These are phyloP conservation scores for Mamestra brassicae DNA, from an alignment of 2,888 invertebrate species.

Conservation along the genomic window DNA sequence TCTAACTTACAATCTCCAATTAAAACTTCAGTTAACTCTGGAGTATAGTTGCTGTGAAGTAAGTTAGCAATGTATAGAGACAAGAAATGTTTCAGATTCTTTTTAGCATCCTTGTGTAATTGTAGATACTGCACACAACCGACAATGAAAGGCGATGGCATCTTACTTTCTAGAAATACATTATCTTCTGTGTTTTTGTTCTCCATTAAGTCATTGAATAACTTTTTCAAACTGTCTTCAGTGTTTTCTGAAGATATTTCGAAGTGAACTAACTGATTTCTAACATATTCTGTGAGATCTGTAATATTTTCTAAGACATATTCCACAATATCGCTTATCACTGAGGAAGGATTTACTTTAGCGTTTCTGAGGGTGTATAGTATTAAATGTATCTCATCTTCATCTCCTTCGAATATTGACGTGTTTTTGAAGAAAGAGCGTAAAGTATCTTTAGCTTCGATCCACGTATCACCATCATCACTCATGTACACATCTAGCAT, in stretches of 20 bases:
- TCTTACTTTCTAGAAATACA: conserved; percentile 83
- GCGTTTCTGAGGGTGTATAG: conserved; percentile 88
- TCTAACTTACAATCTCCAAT: conserved; percentile 87
- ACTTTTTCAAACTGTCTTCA: conserved; percentile 77
- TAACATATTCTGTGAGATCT: conserved; percentile 78
- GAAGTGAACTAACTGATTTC: conserved; percentile 82
- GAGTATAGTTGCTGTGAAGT: conserved; percentile 91
- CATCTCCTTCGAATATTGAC: conserved; percentile 92
- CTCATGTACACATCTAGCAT: conserved; percentile 90
- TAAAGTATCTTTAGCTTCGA: conserved; percentile 90
- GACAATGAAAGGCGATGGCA: conserved; percentile 85
- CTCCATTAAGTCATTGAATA: conserved; percentile 85
- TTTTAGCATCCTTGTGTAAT: conserved; percentile 79
- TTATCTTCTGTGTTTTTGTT: conserved; percentile 78
- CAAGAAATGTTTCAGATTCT: conserved; percentile 82
- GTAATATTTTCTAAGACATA: conserved; percentile 80
- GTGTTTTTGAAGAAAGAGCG: conserved; percentile 91
- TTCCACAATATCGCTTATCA: conserved; percentile 83
- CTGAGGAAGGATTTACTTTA: conserved; percentile 77
- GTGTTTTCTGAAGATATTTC: conserved; percentile 81
- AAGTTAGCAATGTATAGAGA: conserved; percentile 89
- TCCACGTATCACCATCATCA: conserved; percentile 80
- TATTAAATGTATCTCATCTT: conserved; percentile 93
- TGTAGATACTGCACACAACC: conserved; percentile 84
- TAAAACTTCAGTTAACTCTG: conserved; percentile 87